A percentile compares a stretch with the other conserved stretches of the same genome.
Evolutionary conservation across 92 coral and sea anemone species (phyloP).

Genomic region (Micromussa lordhowensis): DNA sequence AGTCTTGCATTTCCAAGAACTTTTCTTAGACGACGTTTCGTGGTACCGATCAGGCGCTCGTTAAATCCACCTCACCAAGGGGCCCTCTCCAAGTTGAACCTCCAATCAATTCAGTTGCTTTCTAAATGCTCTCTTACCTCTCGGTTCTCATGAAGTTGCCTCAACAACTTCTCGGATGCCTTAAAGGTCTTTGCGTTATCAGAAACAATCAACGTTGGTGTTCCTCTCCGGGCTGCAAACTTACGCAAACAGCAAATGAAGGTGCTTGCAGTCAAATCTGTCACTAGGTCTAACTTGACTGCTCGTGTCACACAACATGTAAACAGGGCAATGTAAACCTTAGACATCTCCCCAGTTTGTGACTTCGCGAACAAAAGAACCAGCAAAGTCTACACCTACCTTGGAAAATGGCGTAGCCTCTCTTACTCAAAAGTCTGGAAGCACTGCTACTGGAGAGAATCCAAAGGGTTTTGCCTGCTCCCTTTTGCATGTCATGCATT

Average conservation of each 20-base stretch:
- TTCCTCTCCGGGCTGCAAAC: slow-evolving; percentile 18
- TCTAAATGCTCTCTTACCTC: slow-evolving; percentile 41
- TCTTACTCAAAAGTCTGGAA: no score
- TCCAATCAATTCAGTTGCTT: slow-evolving; percentile 36
- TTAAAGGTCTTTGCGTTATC: slow-evolving; percentile 43
- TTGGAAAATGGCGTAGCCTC: no score
- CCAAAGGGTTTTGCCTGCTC: slow-evolving; percentile 39
- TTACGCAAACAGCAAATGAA: slow-evolving; percentile 39
- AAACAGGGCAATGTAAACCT: slow-evolving; percentile 14
- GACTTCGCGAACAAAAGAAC: slow-evolving; percentile 30
- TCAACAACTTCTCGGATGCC: no score
- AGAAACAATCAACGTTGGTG: slow-evolving; percentile 30
- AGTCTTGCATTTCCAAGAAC: slow-evolving; percentile 36
- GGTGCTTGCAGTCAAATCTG: slow-evolving; percentile 13
- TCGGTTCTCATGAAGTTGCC: slow-evolving; percentile 3
- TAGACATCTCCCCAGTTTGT: slow-evolving; percentile 4
- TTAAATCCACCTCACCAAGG: slow-evolving; percentile 64
- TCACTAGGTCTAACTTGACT: slow-evolving; percentile 27
- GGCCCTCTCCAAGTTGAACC: slow-evolving; percentile 38
- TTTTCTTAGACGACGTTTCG: slow-evolving; percentile 28
- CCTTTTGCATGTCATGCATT: slow-evolving; percentile 44
- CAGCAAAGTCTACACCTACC: no score
- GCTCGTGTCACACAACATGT: slow-evolving; percentile 48
- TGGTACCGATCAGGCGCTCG: slow-evolving; percentile 25
- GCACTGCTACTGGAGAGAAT: slow-evolving; percentile 5